These are phyloP conservation scores for Zeuzera pyrina DNA, from an alignment of 2,888 invertebrate species.

Conservation along the genomic window DNA sequence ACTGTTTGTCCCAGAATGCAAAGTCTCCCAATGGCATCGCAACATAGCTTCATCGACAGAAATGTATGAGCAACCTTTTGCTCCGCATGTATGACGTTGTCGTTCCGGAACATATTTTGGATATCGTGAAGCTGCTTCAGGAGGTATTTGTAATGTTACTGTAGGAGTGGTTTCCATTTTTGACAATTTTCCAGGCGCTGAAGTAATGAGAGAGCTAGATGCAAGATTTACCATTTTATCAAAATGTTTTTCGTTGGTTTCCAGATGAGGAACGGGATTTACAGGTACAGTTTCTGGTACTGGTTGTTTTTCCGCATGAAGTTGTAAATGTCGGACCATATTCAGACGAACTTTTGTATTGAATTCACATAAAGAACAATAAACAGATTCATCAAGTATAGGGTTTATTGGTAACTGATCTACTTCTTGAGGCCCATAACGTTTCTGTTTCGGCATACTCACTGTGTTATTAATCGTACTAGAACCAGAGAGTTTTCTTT, in stretches of 20 bases:
- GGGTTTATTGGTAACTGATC: conserved; percentile 76
- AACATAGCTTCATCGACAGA: conserved; percentile 81
- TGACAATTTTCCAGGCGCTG: conserved; percentile 24
- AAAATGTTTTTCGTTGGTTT: conserved; percentile 84
- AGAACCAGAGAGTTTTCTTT: conserved; percentile 20
- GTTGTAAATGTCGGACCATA: conserved; percentile 78
- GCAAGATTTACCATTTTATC: conserved; percentile 90
- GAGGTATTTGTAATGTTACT: conserved; percentile 19
- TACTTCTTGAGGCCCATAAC: conserved; percentile 75
- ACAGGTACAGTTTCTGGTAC: conserved; percentile 81
- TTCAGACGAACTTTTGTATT: conserved; percentile 80
- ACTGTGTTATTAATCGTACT: conserved; percentile 2
- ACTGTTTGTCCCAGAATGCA: conserved; percentile 75
- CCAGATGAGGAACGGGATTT: conserved; percentile 86
- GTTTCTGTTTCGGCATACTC: conserved; percentile 22
- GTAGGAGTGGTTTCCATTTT: conserved; percentile 12
- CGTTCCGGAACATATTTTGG: conserved; percentile 69
- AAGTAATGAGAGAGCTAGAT: conserved; percentile 71
- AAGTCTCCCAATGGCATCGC: conserved; percentile 79
- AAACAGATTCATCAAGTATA: conserved; percentile 74
- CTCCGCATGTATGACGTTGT: conserved; percentile 80
- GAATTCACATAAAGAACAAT: conserved; percentile 79
- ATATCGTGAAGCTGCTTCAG: conserved; percentile 32
- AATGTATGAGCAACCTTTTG: conserved; percentile 78
- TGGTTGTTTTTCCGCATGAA: conserved; percentile 76